Percentiles rank a stretch among this genome's conserved stretches.
Conservation (phyloP, 2,797 vertebrate genomes). For the Chelon labrosus region DNA sequence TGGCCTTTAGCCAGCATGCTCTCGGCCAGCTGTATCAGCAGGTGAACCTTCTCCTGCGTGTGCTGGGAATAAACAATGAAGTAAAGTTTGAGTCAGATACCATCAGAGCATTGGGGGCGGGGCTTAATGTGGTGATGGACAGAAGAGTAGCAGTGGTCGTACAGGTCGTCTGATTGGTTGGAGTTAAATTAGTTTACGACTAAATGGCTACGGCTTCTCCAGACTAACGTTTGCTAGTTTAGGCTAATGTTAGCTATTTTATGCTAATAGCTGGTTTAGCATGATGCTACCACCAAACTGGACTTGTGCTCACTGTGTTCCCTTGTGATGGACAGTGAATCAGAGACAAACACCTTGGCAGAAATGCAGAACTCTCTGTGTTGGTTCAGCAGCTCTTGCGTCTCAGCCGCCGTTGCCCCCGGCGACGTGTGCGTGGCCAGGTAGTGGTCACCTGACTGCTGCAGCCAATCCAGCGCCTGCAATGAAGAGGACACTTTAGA, state of each 20-base stretch:
- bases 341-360: slow-evolving; percentile 87
- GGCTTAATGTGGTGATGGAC: too few species aligned
- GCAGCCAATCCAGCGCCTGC: slow-evolving; percentile 97
- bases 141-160: too few species aligned
- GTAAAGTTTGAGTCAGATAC: too few species aligned
- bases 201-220: too few species aligned
- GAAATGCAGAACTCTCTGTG: slow-evolving; percentile 95
- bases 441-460: slow-evolving; percentile 97
- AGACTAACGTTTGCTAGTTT: too few species aligned
- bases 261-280: too few species aligned
- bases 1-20: slow-evolving; percentile 98
- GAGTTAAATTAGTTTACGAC: too few species aligned
- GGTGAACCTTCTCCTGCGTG: slow-evolving; percentile 97
- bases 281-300: neutral
- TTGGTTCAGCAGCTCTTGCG: slow-evolving; percentile 94
- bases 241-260: too few species aligned
- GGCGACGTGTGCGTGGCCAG: slow-evolving; percentile 92
- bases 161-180: too few species aligned
- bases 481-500: neutral
- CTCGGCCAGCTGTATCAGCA: slow-evolving; percentile 96
- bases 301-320: neutral
- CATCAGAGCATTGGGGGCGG: too few species aligned
- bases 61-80: slow-evolving; percentile 82
- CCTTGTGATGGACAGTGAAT: too few species aligned
- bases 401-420: slow-evolving; percentile 90